Evolutionary conservation across 1,140 invertebrate species (phyloP).

Genomic region (Sweltsa coloradensis): DNA sequence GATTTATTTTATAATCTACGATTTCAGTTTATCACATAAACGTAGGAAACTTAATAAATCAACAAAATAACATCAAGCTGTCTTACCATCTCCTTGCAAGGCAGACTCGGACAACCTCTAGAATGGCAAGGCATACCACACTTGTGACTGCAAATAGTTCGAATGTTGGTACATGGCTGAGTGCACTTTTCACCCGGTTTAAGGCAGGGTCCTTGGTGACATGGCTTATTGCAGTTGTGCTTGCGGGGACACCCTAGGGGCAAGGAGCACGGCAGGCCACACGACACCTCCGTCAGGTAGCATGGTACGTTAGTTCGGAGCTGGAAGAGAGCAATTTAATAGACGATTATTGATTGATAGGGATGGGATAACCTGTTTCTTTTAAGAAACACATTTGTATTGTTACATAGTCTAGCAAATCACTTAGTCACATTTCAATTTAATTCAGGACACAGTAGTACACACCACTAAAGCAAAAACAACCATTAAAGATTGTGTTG

Average conservation of each 20-base stretch:
- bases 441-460: no score
- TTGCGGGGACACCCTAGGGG: slow-evolving; percentile 57
- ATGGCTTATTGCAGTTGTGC: slow-evolving; percentile 55
- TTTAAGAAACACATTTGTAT: no score
- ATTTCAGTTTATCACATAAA: no score
- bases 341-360: not conserved
- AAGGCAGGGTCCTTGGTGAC: slow-evolving; percentile 48
- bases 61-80: no score
- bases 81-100: slow-evolving; percentile 55
- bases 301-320: slow-evolving; percentile 79
- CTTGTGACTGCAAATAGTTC: slow-evolving; percentile 64
- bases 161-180: slow-evolving; percentile 58
- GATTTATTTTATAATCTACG: no score
- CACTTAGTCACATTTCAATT: no score
- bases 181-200: slow-evolving; percentile 46
- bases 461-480: no score
- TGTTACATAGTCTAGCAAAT: no score
- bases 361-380: not conserved
- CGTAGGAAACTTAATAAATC: no score
- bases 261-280: slow-evolving; percentile 75
- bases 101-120: slow-evolving; percentile 46
- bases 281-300: slow-evolving; percentile 76
- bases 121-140: slow-evolving; percentile 70
- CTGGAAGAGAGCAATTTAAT: slow-evolving; percentile 23
- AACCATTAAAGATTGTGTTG: no score